A percentile compares a stretch with the other conserved stretches of the same genome.
These are phyloP conservation scores for Laothoe populi DNA, from an alignment of 2,888 invertebrate species.

Conservation along the genomic window DNA sequence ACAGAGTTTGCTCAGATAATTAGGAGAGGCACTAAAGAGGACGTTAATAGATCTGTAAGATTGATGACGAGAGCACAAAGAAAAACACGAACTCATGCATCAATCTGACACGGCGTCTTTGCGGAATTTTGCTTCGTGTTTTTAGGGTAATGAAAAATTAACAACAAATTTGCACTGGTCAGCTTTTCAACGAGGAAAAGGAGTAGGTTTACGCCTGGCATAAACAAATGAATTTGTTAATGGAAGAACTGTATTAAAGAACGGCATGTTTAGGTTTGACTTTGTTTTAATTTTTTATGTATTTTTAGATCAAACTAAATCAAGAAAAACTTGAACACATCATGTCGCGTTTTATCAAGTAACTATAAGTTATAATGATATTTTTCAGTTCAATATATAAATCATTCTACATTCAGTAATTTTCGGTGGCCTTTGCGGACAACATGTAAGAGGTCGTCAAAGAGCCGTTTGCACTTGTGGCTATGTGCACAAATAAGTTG, in stretches of 20 bases:
- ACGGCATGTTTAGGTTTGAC: background rate
- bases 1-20: slow-evolving; percentile 66
- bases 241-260: background rate
- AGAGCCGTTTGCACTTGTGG: too few species aligned
- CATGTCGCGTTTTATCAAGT: too few species aligned
- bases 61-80: slow-evolving; percentile 69
- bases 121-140: slow-evolving; percentile 30
- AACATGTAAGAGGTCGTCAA: too few species aligned
- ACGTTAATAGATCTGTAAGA: slow-evolving; percentile 75
- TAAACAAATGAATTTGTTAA: slow-evolving; percentile 12
- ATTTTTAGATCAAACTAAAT: background rate
- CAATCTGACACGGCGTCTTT: slow-evolving; percentile 61
- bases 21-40: slow-evolving; percentile 69
- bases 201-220: background rate
- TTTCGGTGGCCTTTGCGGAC: too few species aligned
- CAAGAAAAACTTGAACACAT: too few species aligned
- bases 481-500: too few species aligned
- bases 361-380: too few species aligned
- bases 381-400: too few species aligned
- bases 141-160: slow-evolving; percentile 30
- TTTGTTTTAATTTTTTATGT: background rate
- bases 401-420: too few species aligned
- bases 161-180: slow-evolving; percentile 19
- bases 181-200: slow-evolving; percentile 7
- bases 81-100: slow-evolving; percentile 73